These are phyloP conservation scores for Aurelia aurita DNA, from an alignment of 30 jellyfish, hydroid and myxozoan species.

Conservation along the genomic window DNA sequence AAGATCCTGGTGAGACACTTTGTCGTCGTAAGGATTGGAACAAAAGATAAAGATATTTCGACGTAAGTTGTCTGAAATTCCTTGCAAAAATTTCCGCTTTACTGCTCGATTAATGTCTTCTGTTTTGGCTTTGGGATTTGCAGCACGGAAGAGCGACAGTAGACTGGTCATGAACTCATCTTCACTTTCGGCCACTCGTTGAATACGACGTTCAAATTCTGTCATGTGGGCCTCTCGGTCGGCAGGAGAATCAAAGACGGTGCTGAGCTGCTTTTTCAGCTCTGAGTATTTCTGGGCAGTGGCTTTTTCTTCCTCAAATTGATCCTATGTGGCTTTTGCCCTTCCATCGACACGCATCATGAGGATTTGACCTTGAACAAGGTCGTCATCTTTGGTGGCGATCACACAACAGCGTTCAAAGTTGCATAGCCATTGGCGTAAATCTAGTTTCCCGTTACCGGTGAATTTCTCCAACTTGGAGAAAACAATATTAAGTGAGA, in stretches of 20 bases:
- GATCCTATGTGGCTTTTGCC: background rate
- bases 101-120: constrained; percentile 27
- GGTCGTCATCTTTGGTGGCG: no score
- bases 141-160: constrained; percentile 11
- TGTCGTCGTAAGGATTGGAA: constrained; percentile 15
- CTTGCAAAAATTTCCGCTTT: constrained; percentile 22
- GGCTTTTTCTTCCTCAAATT: constrained; percentile 15
- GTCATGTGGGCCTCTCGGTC: constrained; percentile 25
- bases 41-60: constrained; percentile 22
- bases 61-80: constrained; percentile 26
- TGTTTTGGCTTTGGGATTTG: constrained; percentile 13
- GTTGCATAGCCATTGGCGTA: no score
- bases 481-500: no score
- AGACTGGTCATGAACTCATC: constrained; percentile 25
- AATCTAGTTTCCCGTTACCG: no score
- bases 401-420: no score
- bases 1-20: constrained; percentile 30
- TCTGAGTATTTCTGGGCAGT: no score
- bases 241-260: background rate
- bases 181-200: constrained; percentile 20
- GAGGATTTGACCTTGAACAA: no score
- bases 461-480: no score
- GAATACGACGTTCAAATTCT: constrained; percentile 13
- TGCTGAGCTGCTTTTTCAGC: background rate
- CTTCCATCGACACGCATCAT: background rate